Base-by-base conservation (phyloP, 2,888 invertebrate genomes). In the Sesia apiformis region DNA sequence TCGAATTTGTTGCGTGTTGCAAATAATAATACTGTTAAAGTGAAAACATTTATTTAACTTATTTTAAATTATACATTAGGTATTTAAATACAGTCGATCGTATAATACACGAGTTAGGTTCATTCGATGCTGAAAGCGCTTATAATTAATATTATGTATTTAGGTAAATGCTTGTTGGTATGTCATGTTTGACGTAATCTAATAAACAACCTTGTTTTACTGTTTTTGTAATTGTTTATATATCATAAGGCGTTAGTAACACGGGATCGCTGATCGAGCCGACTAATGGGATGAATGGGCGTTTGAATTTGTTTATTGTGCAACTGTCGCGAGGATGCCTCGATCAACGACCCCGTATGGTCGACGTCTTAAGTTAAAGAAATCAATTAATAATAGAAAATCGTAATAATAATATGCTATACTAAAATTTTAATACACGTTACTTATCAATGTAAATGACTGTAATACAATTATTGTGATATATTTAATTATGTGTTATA, bases 41-140 rank as follows among this genome's bases (percentile, higher is more conserved):
- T 82, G 77, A 78, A 86, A 84, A 81, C 82, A 76, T 86, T 86
- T 82, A 84, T 74, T 83, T 63, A 55, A 50, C 59, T 62, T 68
- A 63, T 58, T 54, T 59, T 66, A 70, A 65, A 62, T 67, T 67
- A 54, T 69, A 73, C 55, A 50, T 50, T 38, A 63, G 66, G 65
- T 78, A 23, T 23, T 79, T 80, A 84, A 83, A 82, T 78, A 83
- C 78, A 84, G 76, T 81, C 78, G 67, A 69, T 73, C 60, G 63
- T 70, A 70, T 67, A 69, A 70, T 76, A 77, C 71, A 76, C 62
- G 62, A 67, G 66, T 66, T 23, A 23, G 23, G 23, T 23, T 23
- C 23, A 23, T 23, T 23, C 23, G 23, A 23, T 64, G 56, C 58
- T 61, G 67, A 70, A 65, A 67, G 73, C 74, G 70, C 72, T 72